Evolutionary conservation across 2,888 invertebrate genomes (phyloP), one percentile per base, ranked within the genome.

Genomic region (Lepas anatifera): DNA sequence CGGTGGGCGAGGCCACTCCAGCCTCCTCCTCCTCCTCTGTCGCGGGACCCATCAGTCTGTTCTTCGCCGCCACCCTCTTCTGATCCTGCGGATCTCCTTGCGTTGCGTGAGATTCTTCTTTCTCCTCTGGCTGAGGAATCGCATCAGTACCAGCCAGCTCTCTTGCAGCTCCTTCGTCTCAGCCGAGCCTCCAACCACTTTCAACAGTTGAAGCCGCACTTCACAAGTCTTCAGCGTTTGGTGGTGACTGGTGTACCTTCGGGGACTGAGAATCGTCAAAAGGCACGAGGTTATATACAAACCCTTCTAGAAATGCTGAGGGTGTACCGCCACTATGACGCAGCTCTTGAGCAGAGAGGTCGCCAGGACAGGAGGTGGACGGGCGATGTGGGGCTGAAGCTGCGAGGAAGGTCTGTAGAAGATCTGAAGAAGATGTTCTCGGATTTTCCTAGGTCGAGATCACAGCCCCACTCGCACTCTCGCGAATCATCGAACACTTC

Each of bases 401-500:
- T 87, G 50, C 92, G 90, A 78, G 91, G 93, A 78, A 89, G 90
- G 77, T 93, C 94, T 0, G 91, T 95, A 0, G 90, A 91, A 79
- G 90, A 95, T 79, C 84, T 95, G 39, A 25, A 35, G 18, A 27
- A 25, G 2, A 3, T 68, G 37, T 68, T 68, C 32, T 32, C 11
- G 39, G 39, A 39, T 13, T 7, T 13, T 39, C 8, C 39, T 7
- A 39, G 39, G 7, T 13, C 39, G 39, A 39, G 39, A 7, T 25
- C 48, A 25, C 4, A 4, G 48, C 25, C 48, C 7, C 52, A 29
- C 29, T 16, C 27, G 50, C 50, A 27, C 27, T 27, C 27, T 1
- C 50, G 50, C 8, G 4, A 8, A 10, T 13, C 8, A 27, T 58
- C 50, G 27, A 2, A 16, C 52, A 16, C 4, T 18, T 58, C 52